Evolutionary conservation across 2,113 vertebrate species (phyloP), one percentile per base, ranked within the genome.

Genomic region (Lepisosteus oculatus): DNA sequence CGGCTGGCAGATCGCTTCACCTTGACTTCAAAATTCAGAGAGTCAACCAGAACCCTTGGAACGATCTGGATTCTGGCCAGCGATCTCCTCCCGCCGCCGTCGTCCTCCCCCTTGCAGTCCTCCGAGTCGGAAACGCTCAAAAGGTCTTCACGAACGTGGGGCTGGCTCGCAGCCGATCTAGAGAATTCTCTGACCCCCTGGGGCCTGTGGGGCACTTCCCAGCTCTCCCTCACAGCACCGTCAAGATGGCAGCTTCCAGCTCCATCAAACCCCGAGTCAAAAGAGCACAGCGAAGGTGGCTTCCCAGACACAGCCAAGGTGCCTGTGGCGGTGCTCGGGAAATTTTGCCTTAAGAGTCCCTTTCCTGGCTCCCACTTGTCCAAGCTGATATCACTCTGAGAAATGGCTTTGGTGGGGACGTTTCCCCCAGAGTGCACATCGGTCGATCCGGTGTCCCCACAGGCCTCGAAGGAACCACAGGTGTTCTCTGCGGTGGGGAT

Each of bases 261-360:
- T 11, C 89, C 88, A 11, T 85, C 85, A 41, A 88, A 89, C 3
- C 90, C 90, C 0, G 90, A 91, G 79, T 91, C 87, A 1, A 90
- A 91, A 0, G 90, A 89, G 77, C 81, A 83, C 65, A 79, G 76
- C 3, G 86, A 89, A 0, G 79, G 67, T 0, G 64, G 82, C 71
- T 86, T 89, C 8, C 69, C 72, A 0, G 64, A 66, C 2, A 70
- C 51, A 0, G 67, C 55, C 3, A n/a, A 55, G 0, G 1, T 2
- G 3, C n/a, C 61, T 3, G 66, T 41, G 42, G 3, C 66, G 0
- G 66, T 2, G 0, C 45, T 0, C 1, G 41, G 55, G 43, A 43
- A 42, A 6, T 45, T 41, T 9, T 69, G 44, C 12, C 72, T 47
- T n/a, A 3, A 3, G 3, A 11, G 0, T 0, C 1, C 63, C 44